These are phyloP conservation scores for Dasyurus viverrinus DNA, from an alignment of 2,113 vertebrate species.

Conservation along the genomic window DNA sequence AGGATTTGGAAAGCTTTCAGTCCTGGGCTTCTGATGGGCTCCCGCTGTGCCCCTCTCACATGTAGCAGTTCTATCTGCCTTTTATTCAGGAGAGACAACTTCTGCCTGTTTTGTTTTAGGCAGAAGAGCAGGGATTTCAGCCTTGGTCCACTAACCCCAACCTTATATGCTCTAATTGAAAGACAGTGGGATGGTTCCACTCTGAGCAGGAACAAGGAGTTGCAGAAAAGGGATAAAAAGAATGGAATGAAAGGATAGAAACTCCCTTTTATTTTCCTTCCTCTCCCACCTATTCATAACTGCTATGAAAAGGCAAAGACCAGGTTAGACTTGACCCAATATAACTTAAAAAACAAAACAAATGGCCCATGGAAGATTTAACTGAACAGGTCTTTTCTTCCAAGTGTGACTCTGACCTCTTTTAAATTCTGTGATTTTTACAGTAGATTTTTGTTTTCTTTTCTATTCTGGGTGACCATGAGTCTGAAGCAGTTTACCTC, in stretches of 20 bases:
- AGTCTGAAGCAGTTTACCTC: background rate
- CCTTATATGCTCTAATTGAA: background rate
- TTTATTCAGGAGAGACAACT: too few species aligned
- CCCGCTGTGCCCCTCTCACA: background rate
- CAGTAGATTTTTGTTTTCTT: background rate
- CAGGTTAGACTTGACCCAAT: background rate
- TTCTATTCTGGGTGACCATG: background rate
- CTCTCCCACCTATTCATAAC: background rate
- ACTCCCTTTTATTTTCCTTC: background rate
- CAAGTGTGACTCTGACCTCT: background rate
- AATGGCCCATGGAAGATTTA: too few species aligned
- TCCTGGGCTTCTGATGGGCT: background rate
- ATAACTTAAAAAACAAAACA: background rate
- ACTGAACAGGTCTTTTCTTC: background rate
- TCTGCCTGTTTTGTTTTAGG: background rate
- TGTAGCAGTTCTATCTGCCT: too few species aligned
- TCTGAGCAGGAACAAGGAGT: background rate
- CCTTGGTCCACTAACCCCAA: background rate
- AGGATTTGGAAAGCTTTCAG: background rate
- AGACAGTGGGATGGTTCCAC: background rate
- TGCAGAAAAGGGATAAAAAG: background rate
- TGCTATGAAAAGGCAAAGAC: background rate
- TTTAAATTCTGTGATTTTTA: background rate
- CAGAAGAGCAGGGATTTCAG: background rate
- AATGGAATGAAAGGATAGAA: background rate